Conservation (phyloP, 2,113 vertebrate genomes). For the Eptesicus fuscus region DNA sequence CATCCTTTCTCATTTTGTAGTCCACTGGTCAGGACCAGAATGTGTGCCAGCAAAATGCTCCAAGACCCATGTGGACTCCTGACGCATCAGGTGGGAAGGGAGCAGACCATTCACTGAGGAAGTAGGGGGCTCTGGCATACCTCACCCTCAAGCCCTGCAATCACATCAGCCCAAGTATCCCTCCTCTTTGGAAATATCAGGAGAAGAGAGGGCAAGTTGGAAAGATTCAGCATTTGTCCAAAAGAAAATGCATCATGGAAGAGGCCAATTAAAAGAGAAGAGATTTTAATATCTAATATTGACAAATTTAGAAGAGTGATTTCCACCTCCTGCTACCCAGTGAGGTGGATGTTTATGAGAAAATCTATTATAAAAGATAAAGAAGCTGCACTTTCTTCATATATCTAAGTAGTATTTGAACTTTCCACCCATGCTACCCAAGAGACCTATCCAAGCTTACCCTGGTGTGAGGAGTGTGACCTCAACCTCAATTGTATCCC, state of each 20-base stretch:
- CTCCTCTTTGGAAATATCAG: neutral
- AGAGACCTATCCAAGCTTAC: neutral
- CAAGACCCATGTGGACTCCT: neutral
- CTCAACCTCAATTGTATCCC: neutral
- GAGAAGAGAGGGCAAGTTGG: neutral
- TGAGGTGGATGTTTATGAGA: neutral
- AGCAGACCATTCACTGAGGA: neutral
- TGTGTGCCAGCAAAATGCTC: neutral
- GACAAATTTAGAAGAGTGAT: neutral
- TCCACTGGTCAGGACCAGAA: neutral
- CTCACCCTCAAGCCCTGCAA: neutral
- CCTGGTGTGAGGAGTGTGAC: neutral
- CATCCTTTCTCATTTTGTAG: too few relatives aligned
- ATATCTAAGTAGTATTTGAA: neutral
- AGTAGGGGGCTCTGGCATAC: neutral
- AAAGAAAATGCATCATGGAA: neutral
- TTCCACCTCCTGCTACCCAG: neutral
- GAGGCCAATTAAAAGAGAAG: neutral
- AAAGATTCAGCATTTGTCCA: neutral
- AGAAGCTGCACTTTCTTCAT: neutral
- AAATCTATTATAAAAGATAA: neutral
- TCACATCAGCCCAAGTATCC: neutral
- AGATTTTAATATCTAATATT: neutral
- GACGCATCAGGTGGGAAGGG: neutral
- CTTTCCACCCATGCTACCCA: neutral